These are phyloP conservation scores for Etheostoma perlongum DNA, from an alignment of 2,797 vertebrate genomes.

Conservation along the genomic window DNA sequence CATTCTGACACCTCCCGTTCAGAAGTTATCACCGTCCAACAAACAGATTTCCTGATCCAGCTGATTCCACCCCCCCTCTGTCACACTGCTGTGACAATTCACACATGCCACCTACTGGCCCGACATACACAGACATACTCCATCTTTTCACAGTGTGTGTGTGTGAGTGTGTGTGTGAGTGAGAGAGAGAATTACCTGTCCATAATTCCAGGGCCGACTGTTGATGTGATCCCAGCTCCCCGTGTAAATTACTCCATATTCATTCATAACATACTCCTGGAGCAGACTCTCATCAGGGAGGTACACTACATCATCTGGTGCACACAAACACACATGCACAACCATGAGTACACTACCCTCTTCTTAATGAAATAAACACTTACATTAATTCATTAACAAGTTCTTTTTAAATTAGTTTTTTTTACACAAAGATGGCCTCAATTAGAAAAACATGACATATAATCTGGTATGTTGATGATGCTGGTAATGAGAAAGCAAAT, in stretches of 20 bases:
- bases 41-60: constrained; percentile 46
- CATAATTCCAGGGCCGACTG: constrained; percentile 87
- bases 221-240: constrained; percentile 84
- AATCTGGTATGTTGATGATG: too few relatives aligned
- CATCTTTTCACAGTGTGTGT: background rate
- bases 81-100: constrained; percentile 72
- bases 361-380: too few relatives aligned
- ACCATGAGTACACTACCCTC: too few relatives aligned
- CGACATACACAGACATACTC: constrained; percentile 22
- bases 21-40: constrained; percentile 66
- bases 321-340: constrained; percentile 15
- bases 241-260: constrained; percentile 87
- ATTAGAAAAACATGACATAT: too few relatives aligned
- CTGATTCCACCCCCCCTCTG: constrained; percentile 26
- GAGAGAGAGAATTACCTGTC: constrained; percentile 84
- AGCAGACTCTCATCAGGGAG: constrained; percentile 86
- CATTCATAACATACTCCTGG: constrained; percentile 91
- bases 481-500: background rate
- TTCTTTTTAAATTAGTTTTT: too few relatives aligned
- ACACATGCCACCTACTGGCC: constrained; percentile 52
- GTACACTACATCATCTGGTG: constrained; percentile 88
- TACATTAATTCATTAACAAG: too few relatives aligned
- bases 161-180: constrained; percentile 1
- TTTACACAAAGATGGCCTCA: too few relatives aligned
- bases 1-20: constrained; percentile 74